Conservation (phyloP, 2,797 vertebrate species). For the Platalea minor region DNA sequence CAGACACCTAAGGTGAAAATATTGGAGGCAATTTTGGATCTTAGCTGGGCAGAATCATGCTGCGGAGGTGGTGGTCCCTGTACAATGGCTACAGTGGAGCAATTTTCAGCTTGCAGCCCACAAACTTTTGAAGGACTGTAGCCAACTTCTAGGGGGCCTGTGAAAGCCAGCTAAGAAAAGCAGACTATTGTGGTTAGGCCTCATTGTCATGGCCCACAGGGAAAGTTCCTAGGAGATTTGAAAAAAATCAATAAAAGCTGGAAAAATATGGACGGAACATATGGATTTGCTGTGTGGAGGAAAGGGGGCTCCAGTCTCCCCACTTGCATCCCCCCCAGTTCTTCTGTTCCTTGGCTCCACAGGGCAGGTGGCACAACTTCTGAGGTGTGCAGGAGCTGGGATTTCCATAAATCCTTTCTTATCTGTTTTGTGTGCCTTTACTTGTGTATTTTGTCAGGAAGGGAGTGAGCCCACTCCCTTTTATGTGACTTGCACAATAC, state of each 20-base stretch:
- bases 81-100: neutral
- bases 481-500: neutral
- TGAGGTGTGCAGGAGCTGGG: neutral
- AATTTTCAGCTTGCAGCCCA: neutral
- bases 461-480: neutral
- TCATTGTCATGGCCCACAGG: neutral
- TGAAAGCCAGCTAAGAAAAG: constrained; percentile 13
- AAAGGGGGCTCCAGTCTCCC: neutral
- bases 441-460: neutral
- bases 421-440: neutral
- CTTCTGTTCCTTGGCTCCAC: neutral
- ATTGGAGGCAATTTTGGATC: neutral
- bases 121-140: neutral
- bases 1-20: neutral
- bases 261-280: neutral
- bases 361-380: neutral
- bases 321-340: neutral
- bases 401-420: neutral
- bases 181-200: neutral
- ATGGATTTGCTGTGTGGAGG: neutral
- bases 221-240: neutral
- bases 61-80: neutral
- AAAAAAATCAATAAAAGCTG: neutral
- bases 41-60: neutral
- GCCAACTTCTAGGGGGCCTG: neutral